Base-by-base conservation (phyloP, 2,113 vertebrate genomes). In the Colaptes auratus region DNA sequence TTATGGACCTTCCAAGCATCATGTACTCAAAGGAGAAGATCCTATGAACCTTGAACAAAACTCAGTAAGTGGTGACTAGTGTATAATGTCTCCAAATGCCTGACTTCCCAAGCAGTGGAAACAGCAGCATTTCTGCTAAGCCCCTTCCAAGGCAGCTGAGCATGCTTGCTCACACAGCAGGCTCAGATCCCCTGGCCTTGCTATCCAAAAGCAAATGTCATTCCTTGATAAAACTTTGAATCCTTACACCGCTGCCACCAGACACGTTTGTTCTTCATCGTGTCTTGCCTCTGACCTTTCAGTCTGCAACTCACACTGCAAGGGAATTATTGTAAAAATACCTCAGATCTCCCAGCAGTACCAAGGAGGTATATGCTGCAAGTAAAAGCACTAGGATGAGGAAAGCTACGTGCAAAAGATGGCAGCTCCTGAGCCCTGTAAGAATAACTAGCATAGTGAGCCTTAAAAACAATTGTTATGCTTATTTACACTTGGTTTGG, bases 251-350 rank as follows among this genome's bases (percentile, higher is more conserved):
- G 23, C 28, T 50, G 31, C 46, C 60, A 92, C 39, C 42, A 86
- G 63, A 85, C 13, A 44, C 10, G 35, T 69, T 87, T 88, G 60
- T 76, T 90, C 64, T 55, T 66, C 56, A 42, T 33, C 30, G 60
- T 60, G 64, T 56, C 71, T 91, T 63, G 82, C 25, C 36, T 94
- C 74, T 87, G 84, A 85, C 64, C 81, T 93, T 82, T 92, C 76
- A 60, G 48, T 67, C 79, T 79, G 28, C 50, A 84, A 33, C n/a
- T 82, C 30, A 48, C 63, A 42, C 44, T 61, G 16, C 52, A 61
- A 44, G n/a, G 28, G 55, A 87, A 80, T 91, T 46, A 63, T 46
- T 73, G 63, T 13, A 35, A 69, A 89, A 86, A 82, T 11, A 70
- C 4, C 69, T 71, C 69, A 31, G 27, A 44, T 33, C n/a, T 93